Percentiles rank a stretch among this genome's conserved stretches.
These are phyloP conservation scores for Adelognathus sp. DNA, from an alignment of 2,888 invertebrate species.

Conservation along the genomic window DNA sequence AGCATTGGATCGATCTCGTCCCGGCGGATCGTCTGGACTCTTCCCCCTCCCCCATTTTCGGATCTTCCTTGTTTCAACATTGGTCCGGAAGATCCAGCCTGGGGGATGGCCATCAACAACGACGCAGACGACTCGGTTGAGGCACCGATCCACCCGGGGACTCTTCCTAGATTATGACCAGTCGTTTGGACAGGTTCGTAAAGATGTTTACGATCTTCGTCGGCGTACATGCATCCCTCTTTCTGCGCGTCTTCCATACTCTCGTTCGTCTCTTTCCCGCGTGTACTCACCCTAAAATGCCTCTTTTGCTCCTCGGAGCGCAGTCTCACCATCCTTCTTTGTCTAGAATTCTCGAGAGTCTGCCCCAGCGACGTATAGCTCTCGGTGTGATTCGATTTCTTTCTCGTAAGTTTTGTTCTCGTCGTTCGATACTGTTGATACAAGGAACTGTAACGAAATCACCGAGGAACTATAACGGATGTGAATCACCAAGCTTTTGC, in stretches of 20 bases:
- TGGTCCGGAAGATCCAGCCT: slow-evolving; percentile 18
- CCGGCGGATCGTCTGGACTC: slow-evolving; percentile 50
- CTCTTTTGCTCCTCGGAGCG: slow-evolving; percentile 13
- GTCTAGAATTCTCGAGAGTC: slow-evolving; percentile 15
- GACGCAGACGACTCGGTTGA: slow-evolving; percentile 52
- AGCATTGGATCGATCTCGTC: slow-evolving; percentile 52
- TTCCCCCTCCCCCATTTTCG: slow-evolving; percentile 31
- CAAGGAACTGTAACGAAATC: slow-evolving; percentile 26
- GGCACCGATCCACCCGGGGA: slow-evolving; percentile 51
- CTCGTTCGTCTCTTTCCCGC: slow-evolving; percentile 30
- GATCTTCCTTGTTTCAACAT: slow-evolving; percentile 17
- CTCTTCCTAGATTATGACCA: slow-evolving; percentile 67
- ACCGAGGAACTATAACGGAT: slow-evolving; percentile 6
- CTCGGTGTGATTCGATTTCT: slow-evolving; percentile 38
- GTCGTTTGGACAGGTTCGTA: slow-evolving; percentile 66
- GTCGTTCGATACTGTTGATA: background rate
- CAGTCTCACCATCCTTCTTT: slow-evolving; percentile 16
- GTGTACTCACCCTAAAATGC: slow-evolving; percentile 15
- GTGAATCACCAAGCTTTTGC: background rate
- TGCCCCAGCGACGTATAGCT: background rate
- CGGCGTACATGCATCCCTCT: slow-evolving; percentile 43
- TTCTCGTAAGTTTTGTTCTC: background rate
- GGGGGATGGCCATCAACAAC: slow-evolving; percentile 48
- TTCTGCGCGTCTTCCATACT: background rate
- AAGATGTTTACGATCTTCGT: slow-evolving; percentile 70